Base-by-base conservation (phyloP, 1,140 invertebrate genomes). In the Lasioglossum baleicum region DNA sequence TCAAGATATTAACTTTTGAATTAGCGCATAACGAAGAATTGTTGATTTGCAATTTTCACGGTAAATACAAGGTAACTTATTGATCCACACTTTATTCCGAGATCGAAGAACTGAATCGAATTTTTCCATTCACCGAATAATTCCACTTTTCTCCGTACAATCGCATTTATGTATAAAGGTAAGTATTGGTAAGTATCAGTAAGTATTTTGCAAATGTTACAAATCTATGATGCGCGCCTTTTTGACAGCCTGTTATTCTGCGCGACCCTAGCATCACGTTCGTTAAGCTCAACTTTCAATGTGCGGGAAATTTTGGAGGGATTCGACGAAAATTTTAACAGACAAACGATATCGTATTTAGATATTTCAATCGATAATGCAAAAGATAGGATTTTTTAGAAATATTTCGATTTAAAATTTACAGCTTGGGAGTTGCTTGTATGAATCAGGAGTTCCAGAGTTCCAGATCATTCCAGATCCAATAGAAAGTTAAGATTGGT, bases 221-320 rank as follows among this genome's bases (percentile, higher is more conserved):
- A 8, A 77, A 77, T 77, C 53, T 69, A 35, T 26, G 20, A 5
- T 77, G 31, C 75, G 75, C 75, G 67, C 67, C 75, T 77, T 77
- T 77, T 77, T 64, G 58, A 61, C n/a, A 51, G 42, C 17, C 42
- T 42, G 53, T 67, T 17, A 66, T 51, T 74, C 35, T 31, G n/a
- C n/a, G 6, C 35, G 42, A 51, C 35, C 13, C 7, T 44, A 17
- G 8, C 17, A 42, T 13, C n/a, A 8, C 26, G 22, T 31, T 58
- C 22, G 60, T 31, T 61, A 61, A 31, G 26, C 22, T 31, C 4
- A 11, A 10, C 26, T 31, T 31, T 31, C 15, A 65, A 17, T 0
- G 26, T 7, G 7, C 8, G 7, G 7, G 20, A 31, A 63, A 1
- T 31, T 31, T 31, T 63, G 40, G 42, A 7, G 42, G 15, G 31